These are phyloP conservation scores for Drosophila repletoides DNA, from an alignment of 1,140 invertebrate genomes.

Conservation along the genomic window DNA sequence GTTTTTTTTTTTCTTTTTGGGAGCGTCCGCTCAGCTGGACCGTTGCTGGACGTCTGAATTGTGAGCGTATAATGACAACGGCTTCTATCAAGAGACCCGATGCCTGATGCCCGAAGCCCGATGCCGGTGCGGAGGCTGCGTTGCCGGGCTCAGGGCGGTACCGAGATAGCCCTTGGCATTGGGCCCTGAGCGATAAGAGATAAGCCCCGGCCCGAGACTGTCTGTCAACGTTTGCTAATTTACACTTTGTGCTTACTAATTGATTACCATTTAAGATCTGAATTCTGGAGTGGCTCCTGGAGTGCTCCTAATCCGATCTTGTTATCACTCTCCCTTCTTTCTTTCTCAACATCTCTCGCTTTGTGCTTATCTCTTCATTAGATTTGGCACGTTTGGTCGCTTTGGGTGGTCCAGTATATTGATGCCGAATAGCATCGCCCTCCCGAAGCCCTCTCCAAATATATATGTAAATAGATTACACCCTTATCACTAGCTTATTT, in stretches of 20 bases:
- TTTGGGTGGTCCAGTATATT: constrained; percentile 56
- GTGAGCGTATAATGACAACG: constrained; percentile 16
- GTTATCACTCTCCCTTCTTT: neutral
- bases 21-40: constrained; percentile 51
- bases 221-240: constrained; percentile 63
- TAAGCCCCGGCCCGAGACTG: neutral
- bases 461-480: constrained; percentile 3
- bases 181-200: constrained; percentile 31
- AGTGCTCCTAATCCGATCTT: neutral
- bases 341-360: constrained; percentile 17
- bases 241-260: constrained; percentile 64
- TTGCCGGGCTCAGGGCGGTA: constrained; percentile 43
- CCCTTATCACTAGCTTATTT: constrained; percentile 37
- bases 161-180: constrained; percentile 40
- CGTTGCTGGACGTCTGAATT: constrained; percentile 59
- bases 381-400: constrained; percentile 8
- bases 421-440: neutral
- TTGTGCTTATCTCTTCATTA: constrained; percentile 39
- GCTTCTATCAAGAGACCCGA: neutral
- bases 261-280: constrained; percentile 46
- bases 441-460: neutral
- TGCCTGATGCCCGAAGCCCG: constrained; percentile 3
- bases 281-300: neutral
- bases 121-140: constrained; percentile 32
- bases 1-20: constrained; percentile 2